Evolutionary conservation across 92 coral and sea anemone genomes (phyloP), one percentile per base, ranked within the genome.

Genomic region (Pocillopora meandrina): DNA sequence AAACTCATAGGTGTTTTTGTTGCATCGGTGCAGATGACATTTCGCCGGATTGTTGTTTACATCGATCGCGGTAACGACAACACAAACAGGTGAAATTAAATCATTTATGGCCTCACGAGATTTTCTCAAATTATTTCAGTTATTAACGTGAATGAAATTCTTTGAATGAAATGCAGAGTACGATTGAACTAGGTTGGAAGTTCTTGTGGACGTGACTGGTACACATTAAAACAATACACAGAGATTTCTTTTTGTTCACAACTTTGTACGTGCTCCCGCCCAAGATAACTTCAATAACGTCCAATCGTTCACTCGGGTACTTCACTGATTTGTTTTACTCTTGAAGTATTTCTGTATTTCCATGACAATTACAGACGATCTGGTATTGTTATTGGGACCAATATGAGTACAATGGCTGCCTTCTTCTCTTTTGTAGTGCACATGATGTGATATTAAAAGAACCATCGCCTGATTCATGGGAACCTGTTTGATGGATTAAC

Each of bases 291-390:
- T 70, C 64, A 10, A 55, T 14, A 72, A 12, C 15, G 56, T 60
- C 60, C 71, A 59, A 58, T 59, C 77, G 23, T 18, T 20, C 35
- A 59, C 77, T 71, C 62, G 49, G 77, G 35, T 71, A 81, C 14
- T 69, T 81, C 72, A 62, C 85, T 62, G 63, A 63, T 83, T 61
- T 73, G 71, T 64, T 64, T 74, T 83, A 63, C 55, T 17, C 33
- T 83, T 62, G 35, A 49, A 74, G 63, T 63, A 31, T 49, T 61
- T 73, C 52, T 26, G 33, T 26, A 83, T 83, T 83, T 72, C 79
- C 86, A 83, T 83, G 55, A 83, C 86, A 83, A 83, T 83, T 9
- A 74, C 15, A 42, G 13, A 62, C 64, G 71, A 47, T 31, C 59
- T 70, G 14, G 61, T 26, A 61, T 82, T 82, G 69, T 82, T 61